A percentile compares a stretch with the other conserved stretches of the same genome.
These are phyloP conservation scores for Sciurus carolinensis DNA, from an alignment of 2,797 vertebrate genomes.

Conservation along the genomic window DNA sequence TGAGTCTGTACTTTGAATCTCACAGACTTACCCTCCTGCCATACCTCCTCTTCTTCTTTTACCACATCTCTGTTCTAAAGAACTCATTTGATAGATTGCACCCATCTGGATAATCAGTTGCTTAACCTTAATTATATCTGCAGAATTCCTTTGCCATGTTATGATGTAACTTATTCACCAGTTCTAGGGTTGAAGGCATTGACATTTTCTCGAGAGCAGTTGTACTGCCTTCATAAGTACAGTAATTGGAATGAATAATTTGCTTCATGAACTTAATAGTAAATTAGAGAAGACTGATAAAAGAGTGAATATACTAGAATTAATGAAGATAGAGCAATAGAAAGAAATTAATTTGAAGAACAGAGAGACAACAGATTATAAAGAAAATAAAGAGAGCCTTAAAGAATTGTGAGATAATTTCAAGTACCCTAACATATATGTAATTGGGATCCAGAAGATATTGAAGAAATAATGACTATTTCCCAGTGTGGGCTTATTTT, in stretches of 20 bases:
- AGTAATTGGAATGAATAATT: background rate
- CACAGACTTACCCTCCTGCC: background rate
- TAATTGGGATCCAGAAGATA: background rate
- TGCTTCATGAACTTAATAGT: background rate
- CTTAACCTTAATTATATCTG: background rate
- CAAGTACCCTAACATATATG: background rate
- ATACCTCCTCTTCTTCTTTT: background rate
- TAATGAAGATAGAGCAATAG: background rate
- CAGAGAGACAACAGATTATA: background rate
- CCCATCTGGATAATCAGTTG: background rate
- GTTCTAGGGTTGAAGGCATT: background rate
- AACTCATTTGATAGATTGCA: background rate
- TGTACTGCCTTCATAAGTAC: background rate
- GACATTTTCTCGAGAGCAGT: background rate
- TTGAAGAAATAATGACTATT: slow-evolving; percentile 13
- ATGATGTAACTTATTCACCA: background rate
- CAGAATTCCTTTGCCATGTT: background rate
- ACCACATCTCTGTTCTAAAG: background rate
- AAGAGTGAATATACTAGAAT: background rate
- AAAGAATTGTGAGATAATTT: slow-evolving; percentile 14
- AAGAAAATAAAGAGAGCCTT: slow-evolving; percentile 1
- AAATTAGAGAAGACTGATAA: background rate
- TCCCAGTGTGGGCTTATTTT: background rate
- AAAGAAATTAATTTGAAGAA: background rate
- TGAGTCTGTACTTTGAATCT: background rate